phyloP scores from a whole-genome alignment of 2,797 vertebrate genomes.

The Neopelma chrysocephalum region DNA sequence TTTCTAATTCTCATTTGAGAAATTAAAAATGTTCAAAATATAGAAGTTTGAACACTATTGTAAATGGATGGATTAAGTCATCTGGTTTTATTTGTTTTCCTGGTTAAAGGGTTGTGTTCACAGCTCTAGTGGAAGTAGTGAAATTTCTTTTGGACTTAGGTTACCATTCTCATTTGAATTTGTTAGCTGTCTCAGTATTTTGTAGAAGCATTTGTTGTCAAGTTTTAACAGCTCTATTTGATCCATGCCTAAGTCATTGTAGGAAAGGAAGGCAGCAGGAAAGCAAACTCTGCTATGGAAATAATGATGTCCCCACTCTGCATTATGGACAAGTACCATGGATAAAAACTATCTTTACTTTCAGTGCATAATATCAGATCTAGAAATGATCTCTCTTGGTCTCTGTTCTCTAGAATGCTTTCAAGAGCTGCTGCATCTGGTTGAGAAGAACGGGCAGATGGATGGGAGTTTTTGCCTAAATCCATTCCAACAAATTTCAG shows the following conservation, averaged over 20 bases:
- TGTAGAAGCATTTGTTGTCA: neutral
- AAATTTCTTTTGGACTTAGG: neutral
- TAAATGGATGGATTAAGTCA: neutral
- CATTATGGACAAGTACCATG: neutral
- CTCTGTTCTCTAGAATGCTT: neutral
- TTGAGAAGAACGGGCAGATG: neutral
- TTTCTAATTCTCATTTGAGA: neutral
- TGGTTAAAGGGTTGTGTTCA: neutral
- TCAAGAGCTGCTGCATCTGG: neutral
- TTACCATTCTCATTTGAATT: neutral
- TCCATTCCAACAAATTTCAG: neutral
- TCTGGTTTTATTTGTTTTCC: neutral
- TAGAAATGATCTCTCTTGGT: neutral
- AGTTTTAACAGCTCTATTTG: neutral
- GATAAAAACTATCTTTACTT: neutral
- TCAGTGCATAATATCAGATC: neutral
- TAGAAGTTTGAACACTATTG: neutral
- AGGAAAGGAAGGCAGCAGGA: neutral
- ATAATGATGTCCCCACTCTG: neutral
- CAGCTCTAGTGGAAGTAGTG: neutral
- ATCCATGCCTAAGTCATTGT: neutral
- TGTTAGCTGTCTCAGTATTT: neutral
- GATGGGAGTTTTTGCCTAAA: neutral
- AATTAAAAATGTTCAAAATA: neutral
- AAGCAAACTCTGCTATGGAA: neutral